Conservation (phyloP, 2,797 vertebrate genomes). For the Simalia tracyae region DNA sequence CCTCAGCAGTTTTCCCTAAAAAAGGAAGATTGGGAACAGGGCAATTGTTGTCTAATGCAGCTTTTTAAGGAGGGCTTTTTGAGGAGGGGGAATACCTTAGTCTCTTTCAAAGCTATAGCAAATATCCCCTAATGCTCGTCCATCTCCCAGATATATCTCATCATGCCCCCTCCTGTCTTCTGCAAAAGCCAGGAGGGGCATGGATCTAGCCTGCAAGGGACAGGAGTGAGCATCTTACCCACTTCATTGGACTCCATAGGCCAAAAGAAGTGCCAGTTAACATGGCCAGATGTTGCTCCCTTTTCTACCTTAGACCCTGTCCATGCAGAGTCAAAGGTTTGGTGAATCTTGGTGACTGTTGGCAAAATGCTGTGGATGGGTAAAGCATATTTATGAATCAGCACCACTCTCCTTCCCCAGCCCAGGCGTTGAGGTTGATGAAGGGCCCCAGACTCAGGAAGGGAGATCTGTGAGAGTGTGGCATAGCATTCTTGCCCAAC, state of each 20-base stretch:
- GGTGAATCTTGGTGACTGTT: neutral
- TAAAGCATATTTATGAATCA: neutral
- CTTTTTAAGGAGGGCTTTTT: too few species aligned
- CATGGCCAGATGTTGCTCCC: neutral
- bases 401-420: neutral
- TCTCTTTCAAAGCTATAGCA: too few species aligned
- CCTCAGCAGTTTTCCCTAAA: too few species aligned
- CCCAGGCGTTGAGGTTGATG: neutral
- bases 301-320: neutral
- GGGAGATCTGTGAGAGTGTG: neutral
- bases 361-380: neutral
- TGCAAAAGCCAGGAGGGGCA: neutral
- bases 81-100: too few species aligned
- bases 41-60: too few species aligned
- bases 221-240: neutral
- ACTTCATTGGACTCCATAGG: neutral
- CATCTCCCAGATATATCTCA: neutral
- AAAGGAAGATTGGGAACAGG: too few species aligned
- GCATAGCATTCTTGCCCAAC: neutral
- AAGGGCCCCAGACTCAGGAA: neutral
- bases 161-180: neutral
- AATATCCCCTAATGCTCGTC: too few species aligned
- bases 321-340: neutral
- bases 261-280: neutral
- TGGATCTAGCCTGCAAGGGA: neutral